phyloP scores from a whole-genome alignment of 2,797 vertebrate genomes.

The Bovichtus variegatus region DNA sequence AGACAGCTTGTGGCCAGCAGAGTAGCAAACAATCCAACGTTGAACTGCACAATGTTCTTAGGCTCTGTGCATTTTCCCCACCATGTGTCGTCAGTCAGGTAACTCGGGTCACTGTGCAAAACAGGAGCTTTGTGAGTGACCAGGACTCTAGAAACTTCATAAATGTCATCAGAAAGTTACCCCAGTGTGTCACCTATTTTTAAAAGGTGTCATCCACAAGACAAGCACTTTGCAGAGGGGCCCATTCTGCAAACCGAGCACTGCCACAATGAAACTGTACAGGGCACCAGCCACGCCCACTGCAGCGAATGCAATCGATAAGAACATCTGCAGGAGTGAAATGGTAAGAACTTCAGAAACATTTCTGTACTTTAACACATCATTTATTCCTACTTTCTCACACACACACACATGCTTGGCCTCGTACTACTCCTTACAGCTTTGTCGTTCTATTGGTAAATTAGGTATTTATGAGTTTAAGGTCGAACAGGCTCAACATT shows the following conservation, averaged over 20 bases:
- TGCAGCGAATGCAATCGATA: constrained; percentile 86
- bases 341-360: constrained; percentile 23
- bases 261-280: constrained; percentile 82
- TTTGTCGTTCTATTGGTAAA: neutral
- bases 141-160: rapidly evolving
- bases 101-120: constrained; percentile 63
- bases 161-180: neutral
- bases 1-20: constrained; percentile 75
- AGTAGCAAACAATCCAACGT: constrained; percentile 83
- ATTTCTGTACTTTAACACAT: neutral
- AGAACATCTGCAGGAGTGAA: constrained; percentile 84
- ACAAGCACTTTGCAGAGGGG: constrained; percentile 66
- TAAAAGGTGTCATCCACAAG: constrained; percentile 68
- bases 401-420: too few species aligned
- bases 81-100: constrained; percentile 63
- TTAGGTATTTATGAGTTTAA: neutral
- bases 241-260: constrained; percentile 82
- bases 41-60: constrained; percentile 79
- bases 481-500: constrained; percentile 1
- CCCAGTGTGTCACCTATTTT: constrained; percentile 60
- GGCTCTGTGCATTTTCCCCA: constrained; percentile 76
- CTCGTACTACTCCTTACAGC: neutral
- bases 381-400: neutral
- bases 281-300: constrained; percentile 82
- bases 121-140: neutral